Percentiles rank a stretch among this genome's conserved stretches.
These are phyloP conservation scores for Xiphorhynchus erythropygius DNA, from an alignment of 2,797 vertebrate species.

Conservation along the genomic window DNA sequence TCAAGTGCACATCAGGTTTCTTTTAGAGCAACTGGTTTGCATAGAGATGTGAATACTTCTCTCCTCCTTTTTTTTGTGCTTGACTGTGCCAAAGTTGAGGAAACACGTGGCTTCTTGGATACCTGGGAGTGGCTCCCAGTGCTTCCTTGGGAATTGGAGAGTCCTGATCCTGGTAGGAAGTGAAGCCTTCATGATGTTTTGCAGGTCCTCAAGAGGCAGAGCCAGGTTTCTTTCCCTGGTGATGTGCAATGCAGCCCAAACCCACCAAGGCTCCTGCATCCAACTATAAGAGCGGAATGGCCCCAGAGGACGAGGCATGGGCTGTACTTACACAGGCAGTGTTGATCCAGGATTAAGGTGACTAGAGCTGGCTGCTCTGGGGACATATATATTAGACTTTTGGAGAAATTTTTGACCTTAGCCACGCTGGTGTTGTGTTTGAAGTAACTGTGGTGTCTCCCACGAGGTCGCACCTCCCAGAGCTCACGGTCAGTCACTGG, in stretches of 20 bases:
- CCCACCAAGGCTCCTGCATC: neutral
- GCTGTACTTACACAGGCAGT: neutral
- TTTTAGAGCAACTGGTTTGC: neutral
- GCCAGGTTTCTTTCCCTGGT: neutral
- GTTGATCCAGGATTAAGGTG: constrained; percentile 58
- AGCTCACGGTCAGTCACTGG: neutral
- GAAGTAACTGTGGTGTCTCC: neutral
- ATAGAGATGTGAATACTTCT: neutral
- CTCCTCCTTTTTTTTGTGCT: neutral
- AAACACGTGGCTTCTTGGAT: fast-evolving
- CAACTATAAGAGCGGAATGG: neutral
- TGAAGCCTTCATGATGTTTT: neutral
- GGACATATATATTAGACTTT: neutral
- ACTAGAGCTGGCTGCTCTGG: neutral
- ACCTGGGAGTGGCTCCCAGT: neutral
- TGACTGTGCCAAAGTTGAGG: neutral
- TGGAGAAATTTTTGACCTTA: constrained; percentile 11
- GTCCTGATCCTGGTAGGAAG: neutral
- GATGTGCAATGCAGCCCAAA: neutral
- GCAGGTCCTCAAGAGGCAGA: neutral
- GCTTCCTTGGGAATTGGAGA: fast-evolving
- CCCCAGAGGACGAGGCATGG: neutral
- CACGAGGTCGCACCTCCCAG: neutral
- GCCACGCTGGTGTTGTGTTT: neutral
- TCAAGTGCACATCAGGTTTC: fast-evolving